A percentile compares a stretch with the other conserved stretches of the same genome.
phyloP scores from a whole-genome alignment of 2,797 vertebrate genomes.

The Neostethus bicornis region DNA sequence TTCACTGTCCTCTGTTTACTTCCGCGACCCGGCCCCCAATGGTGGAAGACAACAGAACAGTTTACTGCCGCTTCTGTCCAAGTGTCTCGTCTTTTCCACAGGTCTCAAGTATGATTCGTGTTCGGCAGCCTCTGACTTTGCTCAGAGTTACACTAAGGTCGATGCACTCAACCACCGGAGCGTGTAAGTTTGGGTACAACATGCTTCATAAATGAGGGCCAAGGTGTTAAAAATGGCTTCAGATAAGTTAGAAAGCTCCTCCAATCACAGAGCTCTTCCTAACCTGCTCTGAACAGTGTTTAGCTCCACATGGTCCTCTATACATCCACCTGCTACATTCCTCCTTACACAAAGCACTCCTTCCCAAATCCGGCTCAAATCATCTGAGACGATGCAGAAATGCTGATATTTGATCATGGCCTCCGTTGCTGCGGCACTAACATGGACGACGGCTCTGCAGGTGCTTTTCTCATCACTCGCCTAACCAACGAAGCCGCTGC shows the following conservation, averaged over 20 bases:
- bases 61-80: no score
- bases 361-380: conserved; percentile 18
- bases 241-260: not conserved
- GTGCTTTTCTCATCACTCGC: conserved; percentile 55
- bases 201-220: no score
- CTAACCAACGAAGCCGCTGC: conserved; percentile 26
- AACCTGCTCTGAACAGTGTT: not conserved
- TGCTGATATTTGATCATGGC: conserved; percentile 16
- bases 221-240: no score
- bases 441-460: conserved; percentile 35
- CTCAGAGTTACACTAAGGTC: no score
- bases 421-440: conserved; percentile 1
- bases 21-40: no score
- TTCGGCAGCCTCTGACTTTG: no score
- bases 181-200: no score
- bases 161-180: no score
- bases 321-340: not conserved
- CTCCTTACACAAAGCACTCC: conserved; percentile 2
- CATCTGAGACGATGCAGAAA: conserved; percentile 20
- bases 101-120: no score
- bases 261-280: not conserved
- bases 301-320: not conserved
- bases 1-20: no score
- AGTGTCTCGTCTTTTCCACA: no score
- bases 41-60: no score